Evolutionary conservation across 2,888 invertebrate genomes (phyloP).

Genomic region (Patella pellucida): DNA sequence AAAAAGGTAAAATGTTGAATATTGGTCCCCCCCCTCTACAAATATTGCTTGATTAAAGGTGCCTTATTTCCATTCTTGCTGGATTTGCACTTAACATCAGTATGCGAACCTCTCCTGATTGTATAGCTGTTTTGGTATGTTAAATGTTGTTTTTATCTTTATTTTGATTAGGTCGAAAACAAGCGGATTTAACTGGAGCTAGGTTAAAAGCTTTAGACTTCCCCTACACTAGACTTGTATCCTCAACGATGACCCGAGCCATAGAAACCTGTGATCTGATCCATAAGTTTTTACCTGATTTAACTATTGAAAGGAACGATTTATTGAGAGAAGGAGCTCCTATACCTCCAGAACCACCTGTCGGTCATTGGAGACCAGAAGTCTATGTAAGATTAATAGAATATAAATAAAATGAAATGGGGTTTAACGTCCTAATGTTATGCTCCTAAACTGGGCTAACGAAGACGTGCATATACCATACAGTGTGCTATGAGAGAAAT

Average conservation of each 20-base stretch:
- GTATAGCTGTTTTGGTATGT: neutral
- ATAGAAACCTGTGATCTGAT: constrained; percentile 91
- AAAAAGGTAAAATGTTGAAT: too few species aligned
- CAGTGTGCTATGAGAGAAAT: too few species aligned
- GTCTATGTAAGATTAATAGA: constrained; percentile 75
- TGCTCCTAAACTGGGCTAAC: too few species aligned
- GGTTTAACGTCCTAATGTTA: too few species aligned
- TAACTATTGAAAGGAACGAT: constrained; percentile 76
- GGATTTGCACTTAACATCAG: constrained; percentile 1
- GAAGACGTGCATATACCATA: too few species aligned
- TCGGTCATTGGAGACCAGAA: constrained; percentile 89
- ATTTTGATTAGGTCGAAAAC: constrained; percentile 78
- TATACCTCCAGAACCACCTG: constrained; percentile 91
- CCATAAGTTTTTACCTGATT: constrained; percentile 76
- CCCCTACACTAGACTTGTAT: constrained; percentile 84
- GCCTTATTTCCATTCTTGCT: too few species aligned
- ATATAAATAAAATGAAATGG: too few species aligned
- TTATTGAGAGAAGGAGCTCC: constrained; percentile 94
- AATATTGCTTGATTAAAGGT: neutral
- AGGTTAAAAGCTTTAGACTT: constrained; percentile 82
- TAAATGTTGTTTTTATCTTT: constrained; percentile 11
- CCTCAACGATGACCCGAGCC: constrained; percentile 94
- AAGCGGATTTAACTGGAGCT: constrained; percentile 88
- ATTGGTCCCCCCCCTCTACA: too few species aligned
- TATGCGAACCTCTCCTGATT: neutral